Evolutionary conservation across 2,888 invertebrate genomes (phyloP), one percentile per base, ranked within the genome.

Genomic region (Cephus spinipes): DNA sequence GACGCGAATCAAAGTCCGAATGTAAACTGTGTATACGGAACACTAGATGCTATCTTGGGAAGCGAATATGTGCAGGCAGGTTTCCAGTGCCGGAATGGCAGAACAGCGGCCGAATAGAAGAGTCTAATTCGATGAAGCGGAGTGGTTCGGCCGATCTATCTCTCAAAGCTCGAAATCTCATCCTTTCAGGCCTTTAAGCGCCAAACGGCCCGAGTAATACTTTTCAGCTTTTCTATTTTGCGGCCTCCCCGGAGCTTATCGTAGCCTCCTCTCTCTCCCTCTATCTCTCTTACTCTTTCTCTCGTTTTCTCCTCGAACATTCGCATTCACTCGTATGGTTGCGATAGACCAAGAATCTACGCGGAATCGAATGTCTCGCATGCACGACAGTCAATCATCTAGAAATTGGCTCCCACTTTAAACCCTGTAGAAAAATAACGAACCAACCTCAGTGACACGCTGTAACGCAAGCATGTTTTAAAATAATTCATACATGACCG

Each of bases 141-240:
- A 40, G 69, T 32, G 69, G 69, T 69, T 74, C 68, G 74, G 36
- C 78, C 73, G 79, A 80, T 80, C 76, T 71, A 31, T 81, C 81
- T 80, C 83, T 78, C 77, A 81, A 83, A 85, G 84, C 81, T 77
- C 74, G 81, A 79, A 83, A 84, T 85, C 83, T 85, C 83, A 84
- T 85, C 83, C 84, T 83, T 81, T 81, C 80, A 81, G 77, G 77
- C 81, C 77, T 75, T 75, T 78, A 68, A 74, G 79, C 78, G 76
- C 75, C 76, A 80, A 79, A 77, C 81, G 73, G 73, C 77, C 73
- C 73, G 74, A 76, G 36, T 74, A 68, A 69, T 81, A 76, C 82
- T 82, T 79, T 77, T 74, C 76, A 74, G 78, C 77, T 82, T 81
- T 78, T 76, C 77, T 79, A 40, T 79, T 80, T 81, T 73, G 79